Conservation (phyloP, 1,140 invertebrate species). For the Drosophila elegans region DNA sequence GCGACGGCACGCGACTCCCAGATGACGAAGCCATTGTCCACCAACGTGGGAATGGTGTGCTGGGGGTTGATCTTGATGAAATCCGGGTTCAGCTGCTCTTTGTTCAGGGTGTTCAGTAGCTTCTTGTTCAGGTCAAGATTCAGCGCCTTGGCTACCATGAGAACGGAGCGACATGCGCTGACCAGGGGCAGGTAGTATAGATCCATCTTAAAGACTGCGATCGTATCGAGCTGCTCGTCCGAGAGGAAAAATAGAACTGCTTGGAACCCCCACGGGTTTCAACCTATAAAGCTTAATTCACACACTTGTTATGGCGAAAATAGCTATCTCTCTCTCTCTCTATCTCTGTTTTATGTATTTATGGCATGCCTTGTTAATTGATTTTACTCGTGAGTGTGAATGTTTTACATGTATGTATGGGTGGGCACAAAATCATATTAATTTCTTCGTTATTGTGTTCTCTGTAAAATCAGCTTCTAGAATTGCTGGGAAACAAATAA, state of each 20-base stretch:
- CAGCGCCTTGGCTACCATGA: slow-evolving; percentile 84
- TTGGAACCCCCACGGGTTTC: neutral
- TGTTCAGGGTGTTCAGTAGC: slow-evolving; percentile 86
- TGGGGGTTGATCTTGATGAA: slow-evolving; percentile 84
- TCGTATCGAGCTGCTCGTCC: slow-evolving; percentile 12
- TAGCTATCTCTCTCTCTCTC: neutral
- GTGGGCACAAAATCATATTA: neutral
- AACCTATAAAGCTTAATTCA: slow-evolving; percentile 5
- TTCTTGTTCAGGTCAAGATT: slow-evolving; percentile 83
- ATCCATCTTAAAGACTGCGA: slow-evolving; percentile 57
- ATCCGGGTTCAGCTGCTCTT: slow-evolving; percentile 89
- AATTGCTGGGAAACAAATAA: neutral
- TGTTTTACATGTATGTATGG: too few species aligned
- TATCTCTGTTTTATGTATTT: neutral
- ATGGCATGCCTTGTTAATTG: slow-evolving; percentile 3
- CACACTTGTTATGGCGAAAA: neutral
- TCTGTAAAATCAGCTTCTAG: slow-evolving; percentile 1
- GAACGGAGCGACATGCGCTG: slow-evolving; percentile 80
- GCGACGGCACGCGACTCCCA: slow-evolving; percentile 79
- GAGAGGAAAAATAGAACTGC: slow-evolving; percentile 11
- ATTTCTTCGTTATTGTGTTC: slow-evolving; percentile 1
- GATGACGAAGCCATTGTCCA: slow-evolving; percentile 58
- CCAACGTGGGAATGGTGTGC: slow-evolving; percentile 72
- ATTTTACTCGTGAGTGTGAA: slow-evolving; percentile 6
- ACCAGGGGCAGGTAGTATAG: slow-evolving; percentile 42